Conservation (phyloP, 1,140 invertebrate genomes). For the Heliothis subflexa region DNA sequence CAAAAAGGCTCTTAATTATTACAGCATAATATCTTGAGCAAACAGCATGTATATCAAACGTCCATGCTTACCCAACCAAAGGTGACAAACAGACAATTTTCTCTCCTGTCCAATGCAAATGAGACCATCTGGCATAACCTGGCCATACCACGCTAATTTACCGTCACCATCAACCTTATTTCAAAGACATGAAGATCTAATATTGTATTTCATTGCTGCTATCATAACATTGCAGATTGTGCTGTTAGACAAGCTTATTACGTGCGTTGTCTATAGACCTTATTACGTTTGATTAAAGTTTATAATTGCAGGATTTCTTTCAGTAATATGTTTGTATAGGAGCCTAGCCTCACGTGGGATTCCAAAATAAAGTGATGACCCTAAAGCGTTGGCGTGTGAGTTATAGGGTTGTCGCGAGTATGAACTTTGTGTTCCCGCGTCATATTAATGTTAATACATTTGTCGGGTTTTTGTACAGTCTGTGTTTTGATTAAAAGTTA, state of each 20-base stretch:
- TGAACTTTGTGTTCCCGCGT: conserved; percentile 50
- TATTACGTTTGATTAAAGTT: conserved; percentile 40
- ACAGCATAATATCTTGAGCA: conserved; percentile 25
- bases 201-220: conserved; percentile 6
- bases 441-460: conserved; percentile 46
- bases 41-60: conserved; percentile 38
- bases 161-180: background rate
- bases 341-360: conserved; percentile 64
- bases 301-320: conserved; percentile 35
- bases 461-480: conserved; percentile 39
- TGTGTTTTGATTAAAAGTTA: conserved; percentile 34
- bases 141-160: conserved; percentile 37
- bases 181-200: conserved; percentile 8
- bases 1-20: conserved; percentile 25
- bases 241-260: conserved; percentile 1
- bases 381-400: conserved; percentile 62
- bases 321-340: conserved; percentile 29
- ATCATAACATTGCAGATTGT: conserved; percentile 18
- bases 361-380: conserved; percentile 66
- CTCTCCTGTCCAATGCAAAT: conserved; percentile 69
- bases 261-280: background rate
- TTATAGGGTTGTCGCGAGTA: conserved; percentile 58
- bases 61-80: conserved; percentile 60
- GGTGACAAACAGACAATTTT: conserved; percentile 68
- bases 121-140: conserved; percentile 57